phyloP scores from a whole-genome alignment of 1,140 invertebrate genomes.

The Liolophura sinensis region DNA sequence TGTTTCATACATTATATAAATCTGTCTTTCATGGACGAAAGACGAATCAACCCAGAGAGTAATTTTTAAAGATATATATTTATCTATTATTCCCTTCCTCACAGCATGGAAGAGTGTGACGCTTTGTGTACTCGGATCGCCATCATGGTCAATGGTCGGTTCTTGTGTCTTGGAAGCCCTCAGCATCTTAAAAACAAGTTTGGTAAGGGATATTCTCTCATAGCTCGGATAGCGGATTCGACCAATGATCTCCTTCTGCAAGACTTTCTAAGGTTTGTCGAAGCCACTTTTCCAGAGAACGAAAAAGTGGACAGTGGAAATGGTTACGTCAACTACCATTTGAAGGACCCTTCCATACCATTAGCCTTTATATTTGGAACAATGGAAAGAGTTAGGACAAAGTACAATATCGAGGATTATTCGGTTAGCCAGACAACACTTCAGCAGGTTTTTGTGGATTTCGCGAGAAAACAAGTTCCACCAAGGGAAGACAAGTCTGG shows the following conservation, averaged over 20 bases:
- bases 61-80: conserved; percentile 5
- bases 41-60: neutral
- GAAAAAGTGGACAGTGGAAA: too few species aligned
- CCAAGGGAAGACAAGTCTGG: conserved; percentile 21
- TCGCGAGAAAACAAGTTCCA: conserved; percentile 59
- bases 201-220: conserved; percentile 55
- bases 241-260: too few species aligned
- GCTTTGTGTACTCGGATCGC: conserved; percentile 61
- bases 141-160: conserved; percentile 63
- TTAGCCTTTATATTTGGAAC: conserved; percentile 69
- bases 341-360: conserved; percentile 55
- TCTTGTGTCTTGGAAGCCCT: conserved; percentile 58
- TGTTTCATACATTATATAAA: neutral
- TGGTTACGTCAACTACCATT: conserved; percentile 62
- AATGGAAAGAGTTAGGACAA: conserved; percentile 63
- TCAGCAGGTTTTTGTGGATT: conserved; percentile 71
- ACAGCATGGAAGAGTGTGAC: conserved; percentile 64
- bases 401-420: conserved; percentile 71
- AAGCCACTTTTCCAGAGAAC: too few species aligned
- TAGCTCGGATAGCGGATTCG: conserved; percentile 32
- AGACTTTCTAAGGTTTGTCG: too few species aligned
- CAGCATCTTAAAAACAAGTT: conserved; percentile 60
- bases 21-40: neutral
- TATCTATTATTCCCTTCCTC: conserved; percentile 5
- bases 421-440: conserved; percentile 77